phyloP scores from a whole-genome alignment of 2,888 invertebrate species.

The Suillia variegata region DNA sequence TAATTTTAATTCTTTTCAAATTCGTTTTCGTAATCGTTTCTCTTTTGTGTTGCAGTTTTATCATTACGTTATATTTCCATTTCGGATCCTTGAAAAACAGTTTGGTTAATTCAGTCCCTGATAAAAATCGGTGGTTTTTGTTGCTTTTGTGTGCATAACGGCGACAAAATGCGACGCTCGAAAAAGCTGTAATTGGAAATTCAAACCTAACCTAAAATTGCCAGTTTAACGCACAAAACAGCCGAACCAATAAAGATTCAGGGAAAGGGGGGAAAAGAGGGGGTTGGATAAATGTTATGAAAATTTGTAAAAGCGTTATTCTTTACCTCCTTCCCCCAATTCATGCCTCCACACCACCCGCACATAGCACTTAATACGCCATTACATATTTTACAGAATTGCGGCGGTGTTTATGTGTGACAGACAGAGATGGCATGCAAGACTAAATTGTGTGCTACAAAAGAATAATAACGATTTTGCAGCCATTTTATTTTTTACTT shows the following conservation, averaged over 20 bases:
- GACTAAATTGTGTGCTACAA: constrained; percentile 49
- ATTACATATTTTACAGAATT: constrained; percentile 6
- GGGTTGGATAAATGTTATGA: constrained; percentile 6
- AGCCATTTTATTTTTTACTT: constrained; percentile 49
- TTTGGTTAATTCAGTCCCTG: too few species aligned
- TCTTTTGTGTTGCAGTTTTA: too few species aligned
- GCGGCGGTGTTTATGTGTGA: constrained; percentile 9
- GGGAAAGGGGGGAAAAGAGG: neutral
- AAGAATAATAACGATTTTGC: constrained; percentile 51
- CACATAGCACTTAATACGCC: neutral
- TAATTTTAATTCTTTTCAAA: too few species aligned
- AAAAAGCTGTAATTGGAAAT: neutral
- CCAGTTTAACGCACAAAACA: neutral
- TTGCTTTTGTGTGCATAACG: neutral
- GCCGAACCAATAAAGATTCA: neutral
- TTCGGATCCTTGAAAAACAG: too few species aligned
- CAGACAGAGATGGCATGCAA: constrained; percentile 23
- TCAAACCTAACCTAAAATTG: constrained; percentile 10
- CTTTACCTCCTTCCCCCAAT: too few species aligned
- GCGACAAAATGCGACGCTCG: neutral
- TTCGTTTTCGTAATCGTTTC: too few species aligned
- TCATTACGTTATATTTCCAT: too few species aligned
- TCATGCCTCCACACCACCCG: too few species aligned
- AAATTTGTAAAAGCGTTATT: constrained; percentile 2
- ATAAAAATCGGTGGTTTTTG: too few species aligned